Percentiles rank a stretch among this genome's conserved stretches.
These are phyloP conservation scores for Onychomys leucogaster DNA, from an alignment of 2,797 vertebrate genomes.

Conservation along the genomic window DNA sequence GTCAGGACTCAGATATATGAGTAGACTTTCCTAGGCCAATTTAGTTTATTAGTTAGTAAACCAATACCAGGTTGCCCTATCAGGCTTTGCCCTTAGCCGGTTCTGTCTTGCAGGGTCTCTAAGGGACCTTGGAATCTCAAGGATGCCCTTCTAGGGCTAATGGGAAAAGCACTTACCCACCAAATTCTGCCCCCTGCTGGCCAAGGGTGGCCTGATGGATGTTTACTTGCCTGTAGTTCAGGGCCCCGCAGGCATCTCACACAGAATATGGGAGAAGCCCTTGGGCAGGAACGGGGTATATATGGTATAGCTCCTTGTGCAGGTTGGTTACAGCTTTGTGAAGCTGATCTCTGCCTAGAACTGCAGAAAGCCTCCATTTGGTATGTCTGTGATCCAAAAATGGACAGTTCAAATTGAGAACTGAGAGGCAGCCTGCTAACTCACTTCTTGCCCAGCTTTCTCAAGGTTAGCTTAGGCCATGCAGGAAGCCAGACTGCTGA, in stretches of 20 bases:
- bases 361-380: background rate
- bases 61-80: background rate
- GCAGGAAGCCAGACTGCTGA: background rate
- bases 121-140: slow-evolving; percentile 47
- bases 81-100: background rate
- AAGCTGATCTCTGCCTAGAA: background rate
- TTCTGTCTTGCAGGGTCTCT: slow-evolving; percentile 2
- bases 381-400: background rate
- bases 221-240: background rate
- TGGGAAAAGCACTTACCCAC: background rate
- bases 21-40: background rate
- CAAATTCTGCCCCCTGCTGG: background rate
- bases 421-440: background rate
- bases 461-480: background rate
- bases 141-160: too few relatives aligned
- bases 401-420: background rate
- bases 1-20: background rate
- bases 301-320: background rate
- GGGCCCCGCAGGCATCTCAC: background rate
- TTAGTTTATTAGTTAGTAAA: background rate
- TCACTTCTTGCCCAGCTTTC: background rate
- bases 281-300: background rate
- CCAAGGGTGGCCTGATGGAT: background rate
- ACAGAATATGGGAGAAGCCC: background rate
- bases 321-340: background rate